phyloP scores from a whole-genome alignment of 2,113 vertebrate genomes.

The Sakesphorus luctuosus region DNA sequence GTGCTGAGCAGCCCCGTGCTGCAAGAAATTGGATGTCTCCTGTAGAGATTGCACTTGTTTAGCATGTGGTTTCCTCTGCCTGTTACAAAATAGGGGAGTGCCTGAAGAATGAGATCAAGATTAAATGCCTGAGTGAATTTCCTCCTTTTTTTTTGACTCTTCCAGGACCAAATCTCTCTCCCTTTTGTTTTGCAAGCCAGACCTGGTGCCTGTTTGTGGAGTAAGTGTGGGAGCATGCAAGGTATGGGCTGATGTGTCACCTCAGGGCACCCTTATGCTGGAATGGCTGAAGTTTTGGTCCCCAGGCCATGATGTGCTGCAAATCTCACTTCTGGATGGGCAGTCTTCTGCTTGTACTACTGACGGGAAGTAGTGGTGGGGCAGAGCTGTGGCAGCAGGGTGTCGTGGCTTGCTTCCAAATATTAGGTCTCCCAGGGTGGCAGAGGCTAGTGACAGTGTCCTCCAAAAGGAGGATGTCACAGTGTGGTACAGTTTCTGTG shows the following conservation, averaged over 20 bases:
- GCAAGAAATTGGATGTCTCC: neutral
- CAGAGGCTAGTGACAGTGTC: fast-evolving
- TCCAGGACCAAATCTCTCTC: neutral
- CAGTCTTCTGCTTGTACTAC: neutral
- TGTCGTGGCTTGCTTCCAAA: neutral
- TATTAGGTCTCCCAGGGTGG: neutral
- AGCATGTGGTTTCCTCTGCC: neutral
- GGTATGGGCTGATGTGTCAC: neutral
- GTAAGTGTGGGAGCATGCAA: neutral
- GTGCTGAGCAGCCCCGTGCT: neutral
- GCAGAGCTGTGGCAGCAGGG: neutral
- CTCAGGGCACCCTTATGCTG: neutral
- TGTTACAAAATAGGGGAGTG: neutral
- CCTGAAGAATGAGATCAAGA: neutral
- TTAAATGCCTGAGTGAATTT: neutral
- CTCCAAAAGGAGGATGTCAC: fast-evolving
- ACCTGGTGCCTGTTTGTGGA: neutral
- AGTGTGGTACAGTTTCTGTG: fast-evolving
- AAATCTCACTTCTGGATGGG: neutral
- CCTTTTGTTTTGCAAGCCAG: neutral
- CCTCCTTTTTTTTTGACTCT: neutral
- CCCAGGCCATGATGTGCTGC: neutral
- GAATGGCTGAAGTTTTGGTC: neutral
- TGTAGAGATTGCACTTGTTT: neutral
- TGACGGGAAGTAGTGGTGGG: neutral